A percentile compares a stretch with the other conserved stretches of the same genome.
Evolutionary conservation across 2,888 invertebrate species (phyloP).

Genomic region (Drosophila ezoana): DNA sequence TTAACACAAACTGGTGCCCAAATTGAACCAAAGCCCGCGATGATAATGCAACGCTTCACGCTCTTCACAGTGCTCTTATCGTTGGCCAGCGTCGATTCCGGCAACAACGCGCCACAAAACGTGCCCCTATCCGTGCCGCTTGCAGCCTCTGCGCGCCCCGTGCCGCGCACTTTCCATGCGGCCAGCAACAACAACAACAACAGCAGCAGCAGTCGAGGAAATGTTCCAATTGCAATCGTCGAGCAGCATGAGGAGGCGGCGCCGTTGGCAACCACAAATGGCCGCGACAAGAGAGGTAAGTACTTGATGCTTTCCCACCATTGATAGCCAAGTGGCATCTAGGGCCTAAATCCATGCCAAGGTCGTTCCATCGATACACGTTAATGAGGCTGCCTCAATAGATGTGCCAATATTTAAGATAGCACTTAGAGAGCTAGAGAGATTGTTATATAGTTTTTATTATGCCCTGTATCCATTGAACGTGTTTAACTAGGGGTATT

Average conservation of each 20-base stretch:
- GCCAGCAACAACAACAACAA: conserved; percentile 8
- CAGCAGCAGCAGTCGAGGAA: conserved; percentile 27
- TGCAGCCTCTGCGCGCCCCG: conserved; percentile 26
- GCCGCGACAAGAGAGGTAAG: conserved; percentile 75
- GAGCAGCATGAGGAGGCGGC: conserved; percentile 3
- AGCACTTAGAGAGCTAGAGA: conserved; percentile 53
- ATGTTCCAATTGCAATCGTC: conserved; percentile 21
- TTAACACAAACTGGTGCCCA: conserved; percentile 26
- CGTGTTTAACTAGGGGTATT: too few relatives aligned
- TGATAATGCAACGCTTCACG: conserved; percentile 68
- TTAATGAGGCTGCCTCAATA: conserved; percentile 55
- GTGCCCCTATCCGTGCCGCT: conserved; percentile 6
- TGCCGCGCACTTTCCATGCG: conserved; percentile 40
- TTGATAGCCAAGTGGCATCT: conserved; percentile 32
- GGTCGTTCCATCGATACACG: conserved; percentile 44
- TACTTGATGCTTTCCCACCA: conserved; percentile 29
- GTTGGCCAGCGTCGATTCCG: conserved; percentile 74
- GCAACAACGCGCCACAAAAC: conserved; percentile 49
- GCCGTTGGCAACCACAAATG: conserved; percentile 27
- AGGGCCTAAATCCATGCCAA: conserved; percentile 57
- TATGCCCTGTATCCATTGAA: not conserved
- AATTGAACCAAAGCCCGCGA: conserved; percentile 26
- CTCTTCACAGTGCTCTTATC: conserved; percentile 59
- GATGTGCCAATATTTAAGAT: conserved; percentile 64
- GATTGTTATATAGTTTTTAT: conserved; percentile 19